Conservation (phyloP, 2,797 vertebrate species). For the Gambelia wislizenii region DNA sequence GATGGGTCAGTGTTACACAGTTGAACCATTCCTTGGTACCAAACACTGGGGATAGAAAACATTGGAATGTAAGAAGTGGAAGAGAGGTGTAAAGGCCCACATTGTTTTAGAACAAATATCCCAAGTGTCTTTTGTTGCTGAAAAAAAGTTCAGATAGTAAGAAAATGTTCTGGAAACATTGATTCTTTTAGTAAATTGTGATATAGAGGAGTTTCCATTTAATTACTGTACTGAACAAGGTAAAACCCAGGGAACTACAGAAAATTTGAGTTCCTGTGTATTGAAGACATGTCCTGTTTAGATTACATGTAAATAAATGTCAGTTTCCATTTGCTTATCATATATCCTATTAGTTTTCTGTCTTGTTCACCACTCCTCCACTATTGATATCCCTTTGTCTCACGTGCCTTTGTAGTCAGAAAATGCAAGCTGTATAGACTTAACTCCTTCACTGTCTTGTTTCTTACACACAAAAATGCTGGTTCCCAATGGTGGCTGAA, state of each 20-base stretch:
- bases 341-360: neutral
- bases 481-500: neutral
- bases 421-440: neutral
- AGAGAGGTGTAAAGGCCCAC: neutral
- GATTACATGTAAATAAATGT: neutral
- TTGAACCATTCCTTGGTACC: no score
- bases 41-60: no score
- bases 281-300: neutral
- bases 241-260: no score
- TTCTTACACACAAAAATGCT: neutral
- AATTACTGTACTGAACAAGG: no score
- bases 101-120: neutral
- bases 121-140: neutral
- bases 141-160: neutral
- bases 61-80: no score
- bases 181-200: no score
- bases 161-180: neutral
- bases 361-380: neutral
- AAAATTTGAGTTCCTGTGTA: neutral
- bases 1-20: no score
- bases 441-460: neutral
- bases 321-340: neutral
- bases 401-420: neutral
- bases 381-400: neutral
- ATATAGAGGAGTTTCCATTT: no score